Base-by-base conservation (phyloP, 2,797 vertebrate genomes). In the Aselliscus stoliczkanus region DNA sequence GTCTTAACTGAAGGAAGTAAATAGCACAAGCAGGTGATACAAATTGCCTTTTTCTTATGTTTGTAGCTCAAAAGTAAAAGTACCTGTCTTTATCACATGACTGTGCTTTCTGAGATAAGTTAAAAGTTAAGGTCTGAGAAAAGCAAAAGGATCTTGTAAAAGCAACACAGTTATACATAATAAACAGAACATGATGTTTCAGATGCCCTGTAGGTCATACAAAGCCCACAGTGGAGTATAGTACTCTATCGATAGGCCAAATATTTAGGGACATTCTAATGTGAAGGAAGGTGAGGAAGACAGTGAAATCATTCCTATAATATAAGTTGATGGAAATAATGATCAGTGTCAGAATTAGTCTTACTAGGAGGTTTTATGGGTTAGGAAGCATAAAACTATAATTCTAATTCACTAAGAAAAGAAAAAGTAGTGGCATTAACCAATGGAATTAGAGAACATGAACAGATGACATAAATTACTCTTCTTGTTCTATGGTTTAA, bases 121-220 rank as follows among this genome's bases (percentile, higher is more conserved):
- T 89, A 79, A 50, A 93, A 90, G 76, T 87, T 90, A 72, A 69
- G 10, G 83, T 83, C 62, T 80, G 44, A 82, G 90, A 93, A 97
- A 86, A 94, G 88, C 82, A 73, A 56, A 85, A 83, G 37, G 12
- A 27, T 79, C 94, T 96, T 93, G 83, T 86, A 70, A 91, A 75
- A 93, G 65, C 65, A 92, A 21, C 56, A 62, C 37, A 34, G 7
- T 94, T 95, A 12, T 69, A 31, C 37, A 69, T 56, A 70, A 42
- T 39, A 83, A 77, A 50, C 67, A 91, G 82, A 81, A 56, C 79
- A 37, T 50, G 39, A 37, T 95, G 95, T 91, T 70, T 83, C 54
- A 65, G 86, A 67, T 25, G 23, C 60, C 47, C 25, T 65, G 10
- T 39, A 67, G 47, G 47, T 67, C 42, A 23, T 52, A 58, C 47